phyloP scores from a whole-genome alignment of 1,140 invertebrate genomes.

The Ceratina australensis region DNA sequence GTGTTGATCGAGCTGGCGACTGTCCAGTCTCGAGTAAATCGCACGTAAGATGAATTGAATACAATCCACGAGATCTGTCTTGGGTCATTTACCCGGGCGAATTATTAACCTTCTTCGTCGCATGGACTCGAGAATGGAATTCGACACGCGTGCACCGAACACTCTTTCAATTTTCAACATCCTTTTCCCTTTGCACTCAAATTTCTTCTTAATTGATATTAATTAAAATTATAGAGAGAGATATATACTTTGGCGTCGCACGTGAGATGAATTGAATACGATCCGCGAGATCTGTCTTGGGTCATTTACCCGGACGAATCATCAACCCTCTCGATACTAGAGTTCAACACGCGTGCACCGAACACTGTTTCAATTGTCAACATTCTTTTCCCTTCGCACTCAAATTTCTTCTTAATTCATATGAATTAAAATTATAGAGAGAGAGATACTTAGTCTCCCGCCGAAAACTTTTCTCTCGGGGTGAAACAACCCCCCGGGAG shows the following conservation, averaged over 20 bases:
- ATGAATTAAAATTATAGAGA: too few species aligned
- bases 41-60: slow-evolving; percentile 35
- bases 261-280: slow-evolving; percentile 32
- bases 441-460: slow-evolving; percentile 2
- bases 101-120: neutral
- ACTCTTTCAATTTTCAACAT: too few species aligned
- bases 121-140: too few species aligned
- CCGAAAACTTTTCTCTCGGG: slow-evolving; percentile 24
- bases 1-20: slow-evolving; percentile 48
- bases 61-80: neutral
- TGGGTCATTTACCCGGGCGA: slow-evolving; percentile 6
- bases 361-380: too few species aligned
- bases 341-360: too few species aligned
- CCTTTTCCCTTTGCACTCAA: too few species aligned
- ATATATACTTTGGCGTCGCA: too few species aligned
- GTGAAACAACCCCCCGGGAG: slow-evolving; percentile 30
- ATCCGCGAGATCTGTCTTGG: neutral
- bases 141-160: too few species aligned
- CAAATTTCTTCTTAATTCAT: too few species aligned
- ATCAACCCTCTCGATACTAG: neutral
- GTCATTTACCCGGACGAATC: slow-evolving; percentile 1
- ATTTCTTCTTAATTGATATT: too few species aligned
- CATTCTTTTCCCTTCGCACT: too few species aligned
- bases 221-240: too few species aligned
- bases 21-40: slow-evolving; percentile 32